These are phyloP conservation scores for Yponomeuta evonymella DNA, from an alignment of 2,888 invertebrate species.

Conservation along the genomic window DNA sequence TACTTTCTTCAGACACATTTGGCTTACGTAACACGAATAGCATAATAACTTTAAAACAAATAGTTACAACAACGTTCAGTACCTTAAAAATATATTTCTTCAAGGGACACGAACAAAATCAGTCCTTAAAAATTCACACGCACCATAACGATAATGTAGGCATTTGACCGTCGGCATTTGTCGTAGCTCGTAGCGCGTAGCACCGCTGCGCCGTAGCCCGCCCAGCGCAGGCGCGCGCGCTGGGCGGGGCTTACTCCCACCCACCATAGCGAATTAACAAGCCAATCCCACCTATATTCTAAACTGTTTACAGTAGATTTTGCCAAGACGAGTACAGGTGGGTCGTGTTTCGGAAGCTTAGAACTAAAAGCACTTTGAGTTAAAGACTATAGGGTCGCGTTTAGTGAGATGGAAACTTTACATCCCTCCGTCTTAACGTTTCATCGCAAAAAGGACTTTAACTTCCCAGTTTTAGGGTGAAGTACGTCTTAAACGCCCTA, in stretches of 20 bases:
- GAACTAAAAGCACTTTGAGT: background rate
- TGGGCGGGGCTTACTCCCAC: constrained; percentile 50
- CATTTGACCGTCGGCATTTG: constrained; percentile 51
- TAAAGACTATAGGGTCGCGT: background rate
- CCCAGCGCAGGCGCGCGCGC: constrained; percentile 60
- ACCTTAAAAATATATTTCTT: too few relatives aligned
- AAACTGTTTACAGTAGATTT: constrained; percentile 13
- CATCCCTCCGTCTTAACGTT: background rate
- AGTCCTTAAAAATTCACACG: constrained; percentile 30
- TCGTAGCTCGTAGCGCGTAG: constrained; percentile 27
- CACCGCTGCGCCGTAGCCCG: constrained; percentile 27
- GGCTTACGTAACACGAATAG: too few relatives aligned
- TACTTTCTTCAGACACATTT: too few relatives aligned
- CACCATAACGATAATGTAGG: constrained; percentile 71
- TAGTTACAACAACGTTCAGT: too few relatives aligned
- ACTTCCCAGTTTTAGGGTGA: background rate
- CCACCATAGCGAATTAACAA: constrained; percentile 35
- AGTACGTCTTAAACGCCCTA: background rate
- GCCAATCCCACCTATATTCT: constrained; percentile 26
- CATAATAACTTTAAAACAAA: too few relatives aligned
- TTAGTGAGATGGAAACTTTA: background rate
- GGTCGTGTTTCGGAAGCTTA: constrained; percentile 18
- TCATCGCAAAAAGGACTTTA: background rate
- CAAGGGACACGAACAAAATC: background rate
- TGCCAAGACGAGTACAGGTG: constrained; percentile 16